Evolutionary conservation across 2,113 vertebrate genomes (phyloP).

Genomic region (Phaetusa simplex): DNA sequence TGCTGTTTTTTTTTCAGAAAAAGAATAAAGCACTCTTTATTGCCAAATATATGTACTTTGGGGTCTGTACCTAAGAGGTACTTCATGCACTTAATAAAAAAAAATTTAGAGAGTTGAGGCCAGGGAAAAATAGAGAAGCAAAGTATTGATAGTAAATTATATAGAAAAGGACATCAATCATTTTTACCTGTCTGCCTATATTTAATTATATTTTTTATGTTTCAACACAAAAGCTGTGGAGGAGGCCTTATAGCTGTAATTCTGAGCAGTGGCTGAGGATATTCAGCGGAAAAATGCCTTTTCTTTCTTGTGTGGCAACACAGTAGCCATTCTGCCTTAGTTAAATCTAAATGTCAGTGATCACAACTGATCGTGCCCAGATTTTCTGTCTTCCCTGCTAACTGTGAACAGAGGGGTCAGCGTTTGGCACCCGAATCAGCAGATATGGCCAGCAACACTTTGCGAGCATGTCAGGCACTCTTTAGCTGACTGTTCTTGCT

Average conservation of each 20-base stretch:
- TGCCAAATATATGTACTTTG: conserved; percentile 24
- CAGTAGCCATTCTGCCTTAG: neutral
- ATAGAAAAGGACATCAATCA: conserved; percentile 32
- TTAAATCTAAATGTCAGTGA: conserved; percentile 45
- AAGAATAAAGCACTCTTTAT: conserved; percentile 57
- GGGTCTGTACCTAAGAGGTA: conserved; percentile 3
- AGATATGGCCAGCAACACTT: neutral
- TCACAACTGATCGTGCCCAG: neutral
- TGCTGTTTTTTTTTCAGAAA: conserved; percentile 20
- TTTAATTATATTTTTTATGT: conserved; percentile 52
- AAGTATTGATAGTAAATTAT: conserved; percentile 47
- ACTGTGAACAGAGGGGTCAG: neutral
- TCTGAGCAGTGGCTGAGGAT: neutral
- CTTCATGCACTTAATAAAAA: conserved; percentile 44
- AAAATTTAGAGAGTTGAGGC: conserved; percentile 20
- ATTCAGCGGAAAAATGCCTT: neutral
- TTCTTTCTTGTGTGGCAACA: neutral
- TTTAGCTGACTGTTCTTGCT: neutral
- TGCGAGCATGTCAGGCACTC: neutral
- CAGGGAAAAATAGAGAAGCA: conserved; percentile 33
- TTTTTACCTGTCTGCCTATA: conserved; percentile 52
- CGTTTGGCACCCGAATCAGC: neutral
- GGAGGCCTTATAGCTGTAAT: neutral
- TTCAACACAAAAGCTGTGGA: conserved; percentile 10
- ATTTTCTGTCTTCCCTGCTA: conserved; percentile 18